These are phyloP conservation scores for Turnix velox DNA, from an alignment of 2,113 vertebrate genomes.

Conservation along the genomic window DNA sequence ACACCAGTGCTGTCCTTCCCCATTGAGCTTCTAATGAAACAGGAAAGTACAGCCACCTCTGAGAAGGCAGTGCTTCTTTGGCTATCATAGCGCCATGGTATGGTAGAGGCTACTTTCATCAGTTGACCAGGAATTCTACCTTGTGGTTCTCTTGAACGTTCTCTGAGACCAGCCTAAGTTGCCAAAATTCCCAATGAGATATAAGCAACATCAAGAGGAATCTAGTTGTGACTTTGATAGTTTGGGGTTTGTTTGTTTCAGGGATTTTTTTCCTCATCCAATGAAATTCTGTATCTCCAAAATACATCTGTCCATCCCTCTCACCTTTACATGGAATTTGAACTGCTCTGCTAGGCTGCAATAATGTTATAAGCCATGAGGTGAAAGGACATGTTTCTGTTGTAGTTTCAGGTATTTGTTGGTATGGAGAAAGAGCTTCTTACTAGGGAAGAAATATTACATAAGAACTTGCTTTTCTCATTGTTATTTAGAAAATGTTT, in stretches of 20 bases:
- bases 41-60: not conserved
- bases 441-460: not conserved
- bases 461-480: not conserved
- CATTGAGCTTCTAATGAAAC: accelerated
- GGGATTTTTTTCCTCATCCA: not conserved
- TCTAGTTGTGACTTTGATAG: not conserved
- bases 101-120: not conserved
- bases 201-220: not conserved
- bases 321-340: not conserved
- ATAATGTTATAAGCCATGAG: not conserved
- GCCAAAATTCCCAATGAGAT: not conserved
- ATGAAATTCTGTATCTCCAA: not conserved
- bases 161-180: not conserved
- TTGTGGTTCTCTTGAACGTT: not conserved
- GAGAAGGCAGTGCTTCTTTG: accelerated
- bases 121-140: not conserved
- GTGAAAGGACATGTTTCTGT: not conserved
- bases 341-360: not conserved
- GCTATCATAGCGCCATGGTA: not conserved
- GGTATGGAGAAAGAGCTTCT: not conserved
- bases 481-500: not conserved
- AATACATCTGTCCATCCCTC: not conserved
- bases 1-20: not conserved
- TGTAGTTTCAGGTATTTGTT: not conserved
- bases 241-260: not conserved